Percentiles rank a stretch among this genome's conserved stretches.
These are phyloP conservation scores for Leptinotarsa undecemlineata DNA, from an alignment of 1,140 invertebrate species.

Conservation along the genomic window DNA sequence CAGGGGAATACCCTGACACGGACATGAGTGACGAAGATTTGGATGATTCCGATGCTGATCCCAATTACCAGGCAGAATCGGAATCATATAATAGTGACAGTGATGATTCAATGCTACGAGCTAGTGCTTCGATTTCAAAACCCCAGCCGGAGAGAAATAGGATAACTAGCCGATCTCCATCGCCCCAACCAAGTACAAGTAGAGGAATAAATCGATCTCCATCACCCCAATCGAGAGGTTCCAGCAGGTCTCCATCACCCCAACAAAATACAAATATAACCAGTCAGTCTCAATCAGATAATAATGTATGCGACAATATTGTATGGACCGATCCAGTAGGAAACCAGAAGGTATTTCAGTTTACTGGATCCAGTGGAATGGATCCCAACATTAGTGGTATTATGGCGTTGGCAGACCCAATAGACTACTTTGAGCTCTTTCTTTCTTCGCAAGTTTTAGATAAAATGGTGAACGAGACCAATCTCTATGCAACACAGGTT, in stretches of 20 bases:
- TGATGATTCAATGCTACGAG: constrained; percentile 17
- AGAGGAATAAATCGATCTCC: not conserved
- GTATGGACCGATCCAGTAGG: constrained; percentile 28
- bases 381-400: constrained; percentile 28
- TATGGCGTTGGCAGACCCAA: constrained; percentile 25
- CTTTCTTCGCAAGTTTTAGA: constrained; percentile 23
- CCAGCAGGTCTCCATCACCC: not conserved
- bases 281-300: not conserved
- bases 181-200: constrained; percentile 17
- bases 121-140: constrained; percentile 16
- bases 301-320: constrained; percentile 26
- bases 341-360: constrained; percentile 28
- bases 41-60: constrained; percentile 10
- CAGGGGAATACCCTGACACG: constrained; percentile 21
- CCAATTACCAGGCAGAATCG: constrained; percentile 19
- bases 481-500: constrained; percentile 30
- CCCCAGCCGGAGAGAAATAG: not conserved
- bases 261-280: constrained; percentile 4
- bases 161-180: constrained; percentile 18
- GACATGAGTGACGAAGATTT: constrained; percentile 26
- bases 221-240: not conserved
- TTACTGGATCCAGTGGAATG: constrained; percentile 24
- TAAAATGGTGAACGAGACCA: constrained; percentile 32
- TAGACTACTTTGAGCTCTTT: constrained; percentile 29
- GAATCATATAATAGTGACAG: constrained; percentile 15